Evolutionary conservation across 2,797 vertebrate genomes (phyloP).

Genomic region (Pampus argenteus): DNA sequence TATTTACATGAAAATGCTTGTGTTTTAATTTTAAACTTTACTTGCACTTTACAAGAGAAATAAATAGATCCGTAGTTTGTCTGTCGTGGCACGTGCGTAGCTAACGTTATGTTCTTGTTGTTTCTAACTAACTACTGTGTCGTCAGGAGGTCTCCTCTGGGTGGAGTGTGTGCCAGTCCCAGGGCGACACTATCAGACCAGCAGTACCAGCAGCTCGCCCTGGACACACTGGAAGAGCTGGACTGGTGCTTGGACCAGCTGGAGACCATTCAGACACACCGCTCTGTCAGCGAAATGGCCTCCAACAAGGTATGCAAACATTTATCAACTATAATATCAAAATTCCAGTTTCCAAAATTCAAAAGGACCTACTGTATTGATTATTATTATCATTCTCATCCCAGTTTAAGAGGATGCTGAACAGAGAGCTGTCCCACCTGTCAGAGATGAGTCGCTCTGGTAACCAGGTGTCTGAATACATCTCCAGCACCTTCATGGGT

Average conservation of each 20-base stretch:
- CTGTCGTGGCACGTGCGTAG: neutral
- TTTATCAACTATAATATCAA: neutral
- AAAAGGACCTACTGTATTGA: neutral
- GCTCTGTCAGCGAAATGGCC: constrained; percentile 88
- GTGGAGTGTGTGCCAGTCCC: constrained; percentile 84
- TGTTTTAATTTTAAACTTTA: neutral
- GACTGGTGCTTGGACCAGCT: constrained; percentile 89
- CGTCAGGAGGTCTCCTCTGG: constrained; percentile 85
- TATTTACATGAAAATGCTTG: neutral
- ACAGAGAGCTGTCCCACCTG: constrained; percentile 91
- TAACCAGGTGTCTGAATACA: constrained; percentile 94
- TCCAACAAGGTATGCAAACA: constrained; percentile 80
- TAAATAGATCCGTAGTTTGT: neutral
- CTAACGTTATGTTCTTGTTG: neutral
- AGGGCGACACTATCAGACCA: constrained; percentile 86
- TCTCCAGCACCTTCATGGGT: constrained; percentile 93
- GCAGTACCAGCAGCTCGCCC: constrained; percentile 87
- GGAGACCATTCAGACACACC: constrained; percentile 87
- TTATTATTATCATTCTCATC: constrained; percentile 16
- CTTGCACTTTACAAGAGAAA: too few species aligned
- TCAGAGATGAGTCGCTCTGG: constrained; percentile 95
- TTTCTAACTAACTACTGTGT: neutral
- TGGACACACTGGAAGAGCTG: constrained; percentile 87
- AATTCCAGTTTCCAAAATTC: too few species aligned
- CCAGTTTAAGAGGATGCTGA: constrained; percentile 90